Conservation (phyloP, 1,140 invertebrate species). For the Ceratina australensis region DNA sequence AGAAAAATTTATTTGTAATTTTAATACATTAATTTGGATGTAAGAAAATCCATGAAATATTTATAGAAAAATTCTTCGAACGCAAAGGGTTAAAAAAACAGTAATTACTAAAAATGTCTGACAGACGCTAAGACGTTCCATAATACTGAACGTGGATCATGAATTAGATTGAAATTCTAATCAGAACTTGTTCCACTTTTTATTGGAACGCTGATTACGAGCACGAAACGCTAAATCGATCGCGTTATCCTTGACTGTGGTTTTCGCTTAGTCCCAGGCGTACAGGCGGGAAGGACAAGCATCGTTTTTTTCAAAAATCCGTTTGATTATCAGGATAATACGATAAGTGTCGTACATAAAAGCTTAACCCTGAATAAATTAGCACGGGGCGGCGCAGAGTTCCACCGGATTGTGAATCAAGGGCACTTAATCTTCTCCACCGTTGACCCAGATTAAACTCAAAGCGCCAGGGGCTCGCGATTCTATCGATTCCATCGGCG, state of each 20-base stretch:
- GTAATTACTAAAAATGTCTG: too few species aligned
- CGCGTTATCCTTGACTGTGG: neutral
- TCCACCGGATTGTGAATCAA: neutral
- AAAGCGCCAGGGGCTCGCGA: neutral
- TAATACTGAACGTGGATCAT: too few species aligned
- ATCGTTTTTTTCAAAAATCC: neutral
- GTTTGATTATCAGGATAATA: too few species aligned
- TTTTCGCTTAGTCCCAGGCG: neutral
- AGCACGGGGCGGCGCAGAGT: neutral
- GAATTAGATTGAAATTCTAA: neutral
- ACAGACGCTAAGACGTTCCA: too few species aligned
- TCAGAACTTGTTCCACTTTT: slow-evolving; percentile 10
- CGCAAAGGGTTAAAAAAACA: too few species aligned
- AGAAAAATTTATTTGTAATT: too few species aligned
- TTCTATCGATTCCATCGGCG: neutral
- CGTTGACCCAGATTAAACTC: slow-evolving; percentile 5
- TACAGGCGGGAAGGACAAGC: too few species aligned
- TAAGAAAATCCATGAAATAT: too few species aligned
- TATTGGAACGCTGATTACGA: neutral
- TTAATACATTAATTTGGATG: too few species aligned
- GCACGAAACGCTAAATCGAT: slow-evolving; percentile 8
- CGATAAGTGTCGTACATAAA: neutral
- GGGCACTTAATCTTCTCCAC: neutral
- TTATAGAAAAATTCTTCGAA: too few species aligned
- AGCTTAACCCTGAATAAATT: slow-evolving; percentile 4